Percentiles rank a stretch among this genome's conserved stretches.
Evolutionary conservation across 2,888 invertebrate genomes (phyloP).

Genomic region (Nomada fucata): DNA sequence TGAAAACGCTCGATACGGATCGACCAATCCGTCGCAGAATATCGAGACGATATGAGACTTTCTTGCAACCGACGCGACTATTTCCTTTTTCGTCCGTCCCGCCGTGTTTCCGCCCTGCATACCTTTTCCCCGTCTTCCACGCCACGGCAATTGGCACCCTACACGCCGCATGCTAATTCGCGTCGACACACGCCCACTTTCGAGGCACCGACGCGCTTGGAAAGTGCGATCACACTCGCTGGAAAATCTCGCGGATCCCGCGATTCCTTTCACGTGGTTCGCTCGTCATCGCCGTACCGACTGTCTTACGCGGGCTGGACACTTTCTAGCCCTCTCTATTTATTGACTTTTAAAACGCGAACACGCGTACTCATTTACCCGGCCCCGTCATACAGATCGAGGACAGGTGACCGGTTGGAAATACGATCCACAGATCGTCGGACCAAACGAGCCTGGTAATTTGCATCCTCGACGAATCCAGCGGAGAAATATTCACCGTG

Average conservation of each 20-base stretch:
- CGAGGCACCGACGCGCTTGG: slow-evolving; percentile 29
- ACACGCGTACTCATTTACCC: not conserved
- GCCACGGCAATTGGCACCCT: slow-evolving; percentile 9
- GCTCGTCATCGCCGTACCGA: slow-evolving; percentile 22
- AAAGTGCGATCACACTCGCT: slow-evolving; percentile 42
- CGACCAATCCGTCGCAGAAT: not conserved
- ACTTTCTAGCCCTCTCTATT: slow-evolving; percentile 50
- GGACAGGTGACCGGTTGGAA: not conserved
- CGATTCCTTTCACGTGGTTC: slow-evolving; percentile 39
- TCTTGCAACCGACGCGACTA: not conserved
- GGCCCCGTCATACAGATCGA: no score
- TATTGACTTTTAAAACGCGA: slow-evolving; percentile 24
- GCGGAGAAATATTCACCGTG: no score
- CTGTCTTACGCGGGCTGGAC: slow-evolving; percentile 14
- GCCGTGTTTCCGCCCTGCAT: slow-evolving; percentile 18
- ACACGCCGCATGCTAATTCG: slow-evolving; percentile 24
- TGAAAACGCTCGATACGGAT: slow-evolving; percentile 29
- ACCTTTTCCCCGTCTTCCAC: not conserved
- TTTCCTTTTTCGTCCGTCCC: slow-evolving; percentile 26
- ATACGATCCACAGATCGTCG: not conserved
- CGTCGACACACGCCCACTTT: slow-evolving; percentile 45
- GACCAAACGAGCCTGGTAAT: no score
- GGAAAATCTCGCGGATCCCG: slow-evolving; percentile 38
- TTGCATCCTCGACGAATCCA: no score
- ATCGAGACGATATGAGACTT: slow-evolving; percentile 2